Conservation (phyloP, 2,113 vertebrate genomes). For the Dascyllus trimaculatus region DNA sequence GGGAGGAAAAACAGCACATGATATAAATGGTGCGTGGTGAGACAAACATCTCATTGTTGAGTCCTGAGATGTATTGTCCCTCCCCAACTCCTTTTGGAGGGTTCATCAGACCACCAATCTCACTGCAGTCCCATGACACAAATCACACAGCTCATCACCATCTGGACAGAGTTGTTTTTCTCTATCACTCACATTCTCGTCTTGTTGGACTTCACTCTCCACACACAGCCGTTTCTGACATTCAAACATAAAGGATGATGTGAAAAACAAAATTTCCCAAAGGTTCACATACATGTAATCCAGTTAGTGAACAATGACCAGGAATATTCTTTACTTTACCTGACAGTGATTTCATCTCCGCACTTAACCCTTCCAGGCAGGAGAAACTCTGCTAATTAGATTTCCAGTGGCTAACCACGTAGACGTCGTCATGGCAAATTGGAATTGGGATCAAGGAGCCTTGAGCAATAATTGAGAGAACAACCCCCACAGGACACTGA, state of each 20-base stretch:
- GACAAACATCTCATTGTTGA: conserved; percentile 69
- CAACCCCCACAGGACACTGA: conserved; percentile 56
- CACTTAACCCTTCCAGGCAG: conserved; percentile 51
- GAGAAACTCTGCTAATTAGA: conserved; percentile 74
- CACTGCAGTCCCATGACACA: conserved; percentile 70
- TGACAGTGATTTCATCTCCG: conserved; percentile 61
- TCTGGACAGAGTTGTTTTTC: conserved; percentile 24
- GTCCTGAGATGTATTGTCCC: conserved; percentile 36
- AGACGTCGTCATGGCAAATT: conserved; percentile 65
- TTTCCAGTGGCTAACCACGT: conserved; percentile 73
- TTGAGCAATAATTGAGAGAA: conserved; percentile 71
- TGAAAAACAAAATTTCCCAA: neutral
- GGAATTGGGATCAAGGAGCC: conserved; percentile 75
- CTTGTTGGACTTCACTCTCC: neutral
- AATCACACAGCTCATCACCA: conserved; percentile 63
- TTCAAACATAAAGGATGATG: neutral
- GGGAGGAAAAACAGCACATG: conserved; percentile 73
- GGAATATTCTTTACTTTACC: conserved; percentile 25
- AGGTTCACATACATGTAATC: neutral
- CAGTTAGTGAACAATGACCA: neutral
- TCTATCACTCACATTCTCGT: neutral
- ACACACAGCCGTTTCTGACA: neutral
- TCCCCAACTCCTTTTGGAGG: conserved; percentile 29
- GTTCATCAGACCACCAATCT: conserved; percentile 56
- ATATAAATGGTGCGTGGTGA: conserved; percentile 31